A percentile compares a stretch with the other conserved stretches of the same genome.
Evolutionary conservation across 2,888 invertebrate genomes (phyloP).

Genomic region (Dilophus febrilis): DNA sequence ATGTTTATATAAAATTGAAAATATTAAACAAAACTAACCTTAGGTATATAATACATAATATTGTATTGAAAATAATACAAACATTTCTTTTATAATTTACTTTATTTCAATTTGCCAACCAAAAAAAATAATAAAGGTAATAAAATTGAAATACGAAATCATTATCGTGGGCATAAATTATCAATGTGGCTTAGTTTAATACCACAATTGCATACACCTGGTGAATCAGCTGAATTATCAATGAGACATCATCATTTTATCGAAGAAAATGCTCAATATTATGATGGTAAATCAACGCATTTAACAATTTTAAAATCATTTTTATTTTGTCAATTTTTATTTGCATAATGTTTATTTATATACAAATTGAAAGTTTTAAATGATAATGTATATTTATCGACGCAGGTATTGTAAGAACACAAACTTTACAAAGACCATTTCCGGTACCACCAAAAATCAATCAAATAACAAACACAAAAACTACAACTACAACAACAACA

Average conservation of each 20-base stretch:
- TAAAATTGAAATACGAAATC: constrained; percentile 66
- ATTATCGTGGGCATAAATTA: constrained; percentile 87
- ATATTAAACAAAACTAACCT: no score
- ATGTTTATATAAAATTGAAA: no score
- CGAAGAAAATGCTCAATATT: constrained; percentile 60
- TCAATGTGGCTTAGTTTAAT: constrained; percentile 83
- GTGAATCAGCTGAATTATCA: constrained; percentile 56
- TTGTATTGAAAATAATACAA: no score
- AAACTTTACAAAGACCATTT: constrained; percentile 49
- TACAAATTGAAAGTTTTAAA: no score
- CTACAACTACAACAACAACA: constrained; percentile 22
- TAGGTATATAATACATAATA: no score
- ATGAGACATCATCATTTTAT: constrained; percentile 80
- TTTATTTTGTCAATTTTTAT: background rate
- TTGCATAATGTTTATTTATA: background rate
- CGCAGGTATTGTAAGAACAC: constrained; percentile 57
- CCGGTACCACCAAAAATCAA: constrained; percentile 40
- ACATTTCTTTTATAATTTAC: no score
- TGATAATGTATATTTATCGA: no score
- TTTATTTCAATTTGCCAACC: no score
- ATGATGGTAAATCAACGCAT: constrained; percentile 42
- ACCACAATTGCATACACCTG: constrained; percentile 76
- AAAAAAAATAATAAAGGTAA: no score
- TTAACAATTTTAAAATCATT: no score
- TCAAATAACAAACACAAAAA: constrained; percentile 26